Evolutionary conservation across 2,113 vertebrate genomes (phyloP), one percentile per base, ranked within the genome.

Genomic region (Carassius carassius): DNA sequence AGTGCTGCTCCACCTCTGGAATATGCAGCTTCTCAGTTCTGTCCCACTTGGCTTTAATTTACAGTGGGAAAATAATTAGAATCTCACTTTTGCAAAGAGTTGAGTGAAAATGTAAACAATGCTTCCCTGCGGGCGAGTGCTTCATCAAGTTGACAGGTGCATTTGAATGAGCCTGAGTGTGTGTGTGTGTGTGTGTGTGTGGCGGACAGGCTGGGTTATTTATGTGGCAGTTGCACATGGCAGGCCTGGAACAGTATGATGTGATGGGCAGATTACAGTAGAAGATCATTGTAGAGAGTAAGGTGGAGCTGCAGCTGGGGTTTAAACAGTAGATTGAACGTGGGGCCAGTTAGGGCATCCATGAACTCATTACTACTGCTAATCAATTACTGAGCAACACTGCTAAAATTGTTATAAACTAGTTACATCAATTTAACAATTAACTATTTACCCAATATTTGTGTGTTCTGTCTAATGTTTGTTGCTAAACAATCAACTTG

Each of bases 41-140:
- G 93, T 97, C 95, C 94, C 93, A 96, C 96, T 97, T 97, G 96
- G 96, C 97, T 97, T 98, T 97, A 98, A 99, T 99, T 99, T 99
- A 97, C 97, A 97, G 96, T 96, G 94, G 95, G 89, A 96, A 95
- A 98, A 99, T 99, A 98, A 99, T 99, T 99, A 98, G 97, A 98
- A 97, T 98, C 96, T 97, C 96, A 97, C 96, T 98, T 98, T 97
- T 96, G 94, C 95, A 93, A 96, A 96, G 96, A 98, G 96, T 96
- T 95, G 96, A 97, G 96, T 97, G 97, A 98, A 99, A 99, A 98
- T 99, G 97, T 99, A 99, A 99, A 99, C 97, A 99, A 98, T 98
- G 96, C 96, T 96, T 97, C 96, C 97, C 97, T 97, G 95, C 96
- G 96, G 98, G 97, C 97, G 96, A 97, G 97, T 97, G 95, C 97